Percentiles rank a stretch among this genome's conserved stretches.
Evolutionary conservation across 23 tunicate genomes (phyloP).

Genomic region (Diplosoma virens): DNA sequence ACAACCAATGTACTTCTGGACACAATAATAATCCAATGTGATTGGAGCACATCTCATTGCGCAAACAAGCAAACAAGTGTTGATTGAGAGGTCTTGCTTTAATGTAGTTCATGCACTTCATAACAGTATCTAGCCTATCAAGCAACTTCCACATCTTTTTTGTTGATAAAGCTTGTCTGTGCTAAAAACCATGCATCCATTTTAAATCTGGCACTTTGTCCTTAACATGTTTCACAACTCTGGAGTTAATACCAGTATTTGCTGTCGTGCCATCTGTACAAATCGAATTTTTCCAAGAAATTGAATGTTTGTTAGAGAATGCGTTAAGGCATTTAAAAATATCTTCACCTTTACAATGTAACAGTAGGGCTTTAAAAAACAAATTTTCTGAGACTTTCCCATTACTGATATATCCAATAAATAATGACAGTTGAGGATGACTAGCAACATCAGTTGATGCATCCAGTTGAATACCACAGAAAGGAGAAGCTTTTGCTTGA

Average conservation of each 20-base stretch:
- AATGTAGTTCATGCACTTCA: slow-evolving; percentile 35
- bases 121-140: slow-evolving; percentile 9
- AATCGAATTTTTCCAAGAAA: slow-evolving; percentile 25
- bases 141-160: slow-evolving; percentile 30
- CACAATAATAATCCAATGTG: slow-evolving; percentile 38
- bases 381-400: slow-evolving; percentile 18
- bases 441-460: slow-evolving; percentile 44
- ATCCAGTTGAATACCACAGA: slow-evolving; percentile 31
- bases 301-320: slow-evolving; percentile 21
- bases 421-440: slow-evolving; percentile 32
- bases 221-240: slow-evolving; percentile 30
- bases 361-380: slow-evolving; percentile 28
- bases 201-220: slow-evolving; percentile 12
- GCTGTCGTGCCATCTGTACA: slow-evolving; percentile 44
- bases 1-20: slow-evolving; percentile 22
- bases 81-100: slow-evolving; percentile 44
- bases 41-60: slow-evolving; percentile 41
- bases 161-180: slow-evolving; percentile 39
- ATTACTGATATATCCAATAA: slow-evolving; percentile 30
- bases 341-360: slow-evolving; percentile 50
- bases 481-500: slow-evolving; percentile 47
- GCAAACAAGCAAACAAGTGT: slow-evolving; percentile 37
- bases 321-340: slow-evolving; percentile 20
- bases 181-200: slow-evolving; percentile 53
- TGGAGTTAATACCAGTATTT: slow-evolving; percentile 47